phyloP scores from a whole-genome alignment of 2,888 invertebrate species.

The Microctonus aethiopoides region DNA sequence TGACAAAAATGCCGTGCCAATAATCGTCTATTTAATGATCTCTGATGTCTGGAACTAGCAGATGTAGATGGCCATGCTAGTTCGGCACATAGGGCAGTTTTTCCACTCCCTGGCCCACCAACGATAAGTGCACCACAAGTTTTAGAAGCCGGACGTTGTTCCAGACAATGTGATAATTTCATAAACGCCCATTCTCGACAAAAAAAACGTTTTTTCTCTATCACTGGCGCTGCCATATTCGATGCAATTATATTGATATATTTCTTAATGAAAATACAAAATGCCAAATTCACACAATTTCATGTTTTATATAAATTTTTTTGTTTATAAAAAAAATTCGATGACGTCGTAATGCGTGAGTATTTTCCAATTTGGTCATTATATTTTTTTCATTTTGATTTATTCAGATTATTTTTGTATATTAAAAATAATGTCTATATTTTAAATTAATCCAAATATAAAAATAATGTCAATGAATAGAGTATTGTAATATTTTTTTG shows the following conservation, averaged over 20 bases:
- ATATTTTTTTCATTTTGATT: not conserved
- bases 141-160: constrained; percentile 86
- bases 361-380: not conserved
- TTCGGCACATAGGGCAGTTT: constrained; percentile 89
- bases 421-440: not conserved
- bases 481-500: not conserved
- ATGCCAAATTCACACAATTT: not conserved
- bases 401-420: not conserved
- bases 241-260: not conserved
- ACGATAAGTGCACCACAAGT: constrained; percentile 90
- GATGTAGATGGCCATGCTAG: constrained; percentile 78
- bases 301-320: not conserved
- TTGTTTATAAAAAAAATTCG: not conserved
- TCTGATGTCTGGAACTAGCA: constrained; percentile 76
- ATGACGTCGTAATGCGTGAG: not conserved
- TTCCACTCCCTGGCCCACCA: constrained; percentile 94
- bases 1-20: constrained; percentile 90
- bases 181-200: constrained; percentile 97
- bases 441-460: not conserved
- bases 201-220: constrained; percentile 81
- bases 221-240: constrained; percentile 64
- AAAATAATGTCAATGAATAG: not conserved
- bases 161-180: constrained; percentile 91
- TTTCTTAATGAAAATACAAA: not conserved
- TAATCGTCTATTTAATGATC: constrained; percentile 80